Evolutionary conservation across 2,888 invertebrate genomes (phyloP).

Genomic region (Stenoptilia bipunctidactyla): DNA sequence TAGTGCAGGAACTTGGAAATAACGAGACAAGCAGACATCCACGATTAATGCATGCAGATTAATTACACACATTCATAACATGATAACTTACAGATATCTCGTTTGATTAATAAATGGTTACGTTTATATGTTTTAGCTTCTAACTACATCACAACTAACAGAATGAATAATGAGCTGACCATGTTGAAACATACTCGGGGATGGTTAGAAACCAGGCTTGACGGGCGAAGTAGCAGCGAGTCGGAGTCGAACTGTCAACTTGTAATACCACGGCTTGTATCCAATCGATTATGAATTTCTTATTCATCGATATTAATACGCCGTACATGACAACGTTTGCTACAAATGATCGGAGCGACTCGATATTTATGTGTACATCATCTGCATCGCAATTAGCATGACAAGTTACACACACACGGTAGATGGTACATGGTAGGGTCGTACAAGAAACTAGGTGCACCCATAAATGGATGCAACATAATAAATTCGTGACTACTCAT

Average conservation of each 20-base stretch:
- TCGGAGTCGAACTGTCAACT: slow-evolving; percentile 8
- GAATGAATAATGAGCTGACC: slow-evolving; percentile 35
- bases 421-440: not conserved
- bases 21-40: not conserved
- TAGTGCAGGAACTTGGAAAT: too few relatives aligned
- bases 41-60: not conserved
- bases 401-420: slow-evolving; percentile 25
- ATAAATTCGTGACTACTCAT: too few relatives aligned
- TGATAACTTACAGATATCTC: slow-evolving; percentile 9
- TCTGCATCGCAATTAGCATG: slow-evolving; percentile 59
- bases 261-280: slow-evolving; percentile 61
- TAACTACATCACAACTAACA: slow-evolving; percentile 20
- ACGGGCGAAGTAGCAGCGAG: not conserved
- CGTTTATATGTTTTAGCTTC: slow-evolving; percentile 17
- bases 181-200: slow-evolving; percentile 32
- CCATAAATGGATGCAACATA: too few relatives aligned
- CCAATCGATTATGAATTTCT: slow-evolving; percentile 68
- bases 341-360: slow-evolving; percentile 63
- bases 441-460: too few relatives aligned
- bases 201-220: not conserved
- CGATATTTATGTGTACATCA: slow-evolving; percentile 59
- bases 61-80: not conserved
- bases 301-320: slow-evolving; percentile 39
- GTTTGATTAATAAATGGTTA: slow-evolving; percentile 26
- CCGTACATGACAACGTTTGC: slow-evolving; percentile 23